Percentiles rank a stretch among this genome's conserved stretches.
phyloP scores from a whole-genome alignment of 2,797 vertebrate species.

The Chelidonichthys spinosus region DNA sequence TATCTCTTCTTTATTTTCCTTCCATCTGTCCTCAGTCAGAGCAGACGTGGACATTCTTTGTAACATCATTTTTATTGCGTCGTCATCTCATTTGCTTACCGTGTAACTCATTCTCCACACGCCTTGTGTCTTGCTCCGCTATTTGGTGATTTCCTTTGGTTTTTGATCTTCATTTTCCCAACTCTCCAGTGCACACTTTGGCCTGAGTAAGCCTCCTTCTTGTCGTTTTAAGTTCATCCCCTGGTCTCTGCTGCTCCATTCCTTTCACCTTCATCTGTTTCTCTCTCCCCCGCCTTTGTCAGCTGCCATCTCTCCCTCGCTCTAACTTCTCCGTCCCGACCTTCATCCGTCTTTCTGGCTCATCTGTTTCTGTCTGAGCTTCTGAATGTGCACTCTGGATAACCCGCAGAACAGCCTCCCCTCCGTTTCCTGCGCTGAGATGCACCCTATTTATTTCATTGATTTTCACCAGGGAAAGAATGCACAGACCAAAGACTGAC shows the following conservation, averaged over 20 bases:
- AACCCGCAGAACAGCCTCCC: conserved; percentile 77
- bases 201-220: conserved; percentile 20
- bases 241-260: conserved; percentile 29
- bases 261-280: conserved; percentile 42
- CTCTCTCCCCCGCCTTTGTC: conserved; percentile 40
- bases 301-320: conserved; percentile 42
- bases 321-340: conserved; percentile 35
- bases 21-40: conserved; percentile 12
- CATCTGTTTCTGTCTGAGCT: conserved; percentile 75
- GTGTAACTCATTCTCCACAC: conserved; percentile 3
- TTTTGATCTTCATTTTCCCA: conserved; percentile 15
- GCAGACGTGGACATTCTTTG: neutral
- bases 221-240: conserved; percentile 40
- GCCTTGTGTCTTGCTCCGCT: neutral
- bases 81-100: conserved; percentile 28
- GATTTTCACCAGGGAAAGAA: conserved; percentile 74
- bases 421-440: conserved; percentile 78
- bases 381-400: conserved; percentile 86
- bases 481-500: conserved; percentile 76
- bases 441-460: conserved; percentile 85
- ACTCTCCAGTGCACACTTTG: conserved; percentile 37
- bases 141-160: conserved; percentile 27
- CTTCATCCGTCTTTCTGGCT: conserved; percentile 65
- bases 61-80: conserved; percentile 24
- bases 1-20: conserved; percentile 42